These are phyloP conservation scores for Dasypolia templi DNA, from an alignment of 2,888 invertebrate species.

Conservation along the genomic window DNA sequence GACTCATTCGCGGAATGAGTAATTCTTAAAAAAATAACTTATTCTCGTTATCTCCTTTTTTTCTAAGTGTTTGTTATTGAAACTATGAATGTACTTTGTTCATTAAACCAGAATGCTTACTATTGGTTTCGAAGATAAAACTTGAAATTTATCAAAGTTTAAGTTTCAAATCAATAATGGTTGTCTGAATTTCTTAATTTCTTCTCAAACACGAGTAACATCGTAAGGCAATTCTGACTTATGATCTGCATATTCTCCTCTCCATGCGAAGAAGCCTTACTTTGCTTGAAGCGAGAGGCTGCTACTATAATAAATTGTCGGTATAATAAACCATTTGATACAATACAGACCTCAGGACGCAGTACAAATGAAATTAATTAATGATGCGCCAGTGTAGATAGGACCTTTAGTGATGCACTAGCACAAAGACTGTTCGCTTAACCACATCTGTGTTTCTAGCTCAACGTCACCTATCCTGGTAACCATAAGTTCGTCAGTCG, in stretches of 20 bases:
- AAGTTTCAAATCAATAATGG: not conserved
- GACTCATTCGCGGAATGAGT: too few species aligned
- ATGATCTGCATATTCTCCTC: not conserved
- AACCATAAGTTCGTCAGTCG: not conserved
- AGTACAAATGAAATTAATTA: not conserved
- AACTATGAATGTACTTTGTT: too few species aligned
- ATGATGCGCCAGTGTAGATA: not conserved
- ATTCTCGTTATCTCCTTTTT: too few species aligned
- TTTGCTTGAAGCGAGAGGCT: not conserved
- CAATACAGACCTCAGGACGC: not conserved
- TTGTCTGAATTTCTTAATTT: not conserved
- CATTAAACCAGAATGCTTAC: too few species aligned
- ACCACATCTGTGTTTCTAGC: not conserved
- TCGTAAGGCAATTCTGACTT: not conserved
- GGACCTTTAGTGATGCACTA: not conserved
- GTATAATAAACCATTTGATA: not conserved
- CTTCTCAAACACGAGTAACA: not conserved
- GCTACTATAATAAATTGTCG: too few species aligned
- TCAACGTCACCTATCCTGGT: not conserved
- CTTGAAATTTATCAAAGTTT: constrained; percentile 8
- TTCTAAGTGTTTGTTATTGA: too few species aligned
- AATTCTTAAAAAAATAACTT: too few species aligned
- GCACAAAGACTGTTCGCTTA: not conserved
- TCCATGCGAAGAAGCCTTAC: not conserved
- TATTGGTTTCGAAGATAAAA: constrained; percentile 6